Conservation (phyloP, 1,140 invertebrate species). For the Maniola jurtina region DNA sequence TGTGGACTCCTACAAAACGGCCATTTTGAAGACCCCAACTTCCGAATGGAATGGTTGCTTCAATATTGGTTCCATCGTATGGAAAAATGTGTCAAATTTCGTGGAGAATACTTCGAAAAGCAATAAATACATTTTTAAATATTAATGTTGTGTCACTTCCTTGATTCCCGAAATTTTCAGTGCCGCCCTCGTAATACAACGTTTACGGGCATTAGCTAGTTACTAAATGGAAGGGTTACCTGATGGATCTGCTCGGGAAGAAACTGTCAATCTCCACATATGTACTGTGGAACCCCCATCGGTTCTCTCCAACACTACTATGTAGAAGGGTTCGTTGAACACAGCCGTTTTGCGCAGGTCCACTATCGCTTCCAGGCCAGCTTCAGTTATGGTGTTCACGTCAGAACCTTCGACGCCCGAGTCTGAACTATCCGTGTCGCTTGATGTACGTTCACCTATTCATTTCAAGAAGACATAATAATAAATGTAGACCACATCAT, state of each 20-base stretch:
- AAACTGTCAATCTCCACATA: conserved; percentile 96
- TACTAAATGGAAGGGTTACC: conserved; percentile 51
- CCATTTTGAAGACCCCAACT: too few species aligned
- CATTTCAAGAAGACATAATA: background rate
- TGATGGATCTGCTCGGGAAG: conserved; percentile 85
- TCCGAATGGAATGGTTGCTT: too few species aligned
- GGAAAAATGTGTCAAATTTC: too few species aligned
- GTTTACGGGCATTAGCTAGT: background rate
- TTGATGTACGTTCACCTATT: conserved; percentile 59
- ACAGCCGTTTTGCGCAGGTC: conserved; percentile 90
- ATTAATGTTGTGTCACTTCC: too few species aligned
- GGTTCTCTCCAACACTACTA: conserved; percentile 94
- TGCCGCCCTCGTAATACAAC: too few species aligned
- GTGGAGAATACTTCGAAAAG: too few species aligned
- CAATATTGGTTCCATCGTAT: too few species aligned
- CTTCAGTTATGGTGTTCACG: conserved; percentile 80
- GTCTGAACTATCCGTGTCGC: conserved; percentile 52
- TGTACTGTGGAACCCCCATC: conserved; percentile 92
- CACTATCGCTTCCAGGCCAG: conserved; percentile 90
- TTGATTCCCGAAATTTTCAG: too few species aligned
- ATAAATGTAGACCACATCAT: background rate
- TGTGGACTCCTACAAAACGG: too few species aligned
- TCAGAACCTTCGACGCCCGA: conserved; percentile 57
- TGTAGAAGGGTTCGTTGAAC: conserved; percentile 97
- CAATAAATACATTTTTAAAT: too few species aligned